phyloP scores from a whole-genome alignment of 2,113 vertebrate genomes.

The Grammomys dolichurus region DNA sequence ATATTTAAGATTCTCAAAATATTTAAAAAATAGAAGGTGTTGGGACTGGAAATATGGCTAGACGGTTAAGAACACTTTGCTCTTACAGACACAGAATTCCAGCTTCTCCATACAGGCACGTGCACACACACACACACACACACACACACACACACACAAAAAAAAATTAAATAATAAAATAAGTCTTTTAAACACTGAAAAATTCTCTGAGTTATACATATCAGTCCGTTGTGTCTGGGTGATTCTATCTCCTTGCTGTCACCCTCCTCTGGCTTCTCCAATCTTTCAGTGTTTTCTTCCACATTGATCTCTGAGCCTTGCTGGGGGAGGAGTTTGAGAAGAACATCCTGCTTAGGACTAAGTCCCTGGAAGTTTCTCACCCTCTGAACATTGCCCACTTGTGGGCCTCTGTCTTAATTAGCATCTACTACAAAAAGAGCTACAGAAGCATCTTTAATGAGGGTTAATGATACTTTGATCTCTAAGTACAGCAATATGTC shows the following conservation, averaged over 20 bases:
- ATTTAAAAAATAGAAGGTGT: not conserved
- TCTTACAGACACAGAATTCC: not conserved
- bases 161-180: not conserved
- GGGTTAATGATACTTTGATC: not conserved
- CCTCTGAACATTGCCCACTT: not conserved
- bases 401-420: not conserved
- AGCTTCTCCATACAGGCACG: not conserved
- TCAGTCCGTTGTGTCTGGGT: not conserved
- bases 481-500: not conserved
- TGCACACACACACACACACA: not conserved
- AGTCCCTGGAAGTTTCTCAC: not conserved
- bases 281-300: not conserved
- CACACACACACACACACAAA: not conserved
- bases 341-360: not conserved
- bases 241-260: not conserved
- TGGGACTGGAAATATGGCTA: not conserved
- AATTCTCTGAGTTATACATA: not conserved
- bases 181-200: not conserved
- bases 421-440: not conserved
- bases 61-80: not conserved
- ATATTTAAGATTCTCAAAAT: not conserved
- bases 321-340: not conserved
- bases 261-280: not conserved
- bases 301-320: not conserved
- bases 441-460: not conserved